Percentiles rank a stretch among this genome's conserved stretches.
Evolutionary conservation across 2,113 vertebrate species (phyloP).

Genomic region (Passer montanus): DNA sequence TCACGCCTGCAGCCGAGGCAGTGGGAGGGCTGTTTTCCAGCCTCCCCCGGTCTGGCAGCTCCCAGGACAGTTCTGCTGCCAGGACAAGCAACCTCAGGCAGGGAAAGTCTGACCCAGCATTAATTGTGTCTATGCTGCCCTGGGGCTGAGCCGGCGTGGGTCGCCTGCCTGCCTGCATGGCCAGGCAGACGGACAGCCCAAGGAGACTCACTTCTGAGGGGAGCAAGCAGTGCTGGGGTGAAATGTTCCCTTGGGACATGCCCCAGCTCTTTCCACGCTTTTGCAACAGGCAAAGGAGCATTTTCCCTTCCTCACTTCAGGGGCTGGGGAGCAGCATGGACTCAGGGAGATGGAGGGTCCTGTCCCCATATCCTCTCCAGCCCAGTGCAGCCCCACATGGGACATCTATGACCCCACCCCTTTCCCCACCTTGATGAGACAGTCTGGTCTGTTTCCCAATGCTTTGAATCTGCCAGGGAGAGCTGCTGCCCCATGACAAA

Average conservation of each 20-base stretch:
- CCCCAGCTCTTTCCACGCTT: not conserved
- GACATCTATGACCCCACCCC: not conserved
- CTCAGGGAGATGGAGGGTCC: not conserved
- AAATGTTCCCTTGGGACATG: not conserved
- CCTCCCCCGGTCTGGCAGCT: not conserved
- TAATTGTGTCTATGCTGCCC: not conserved
- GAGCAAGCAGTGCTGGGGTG: not conserved
- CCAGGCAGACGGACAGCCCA: not conserved
- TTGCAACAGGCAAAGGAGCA: not conserved
- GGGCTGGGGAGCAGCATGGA: not conserved
- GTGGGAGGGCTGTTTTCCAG: not conserved
- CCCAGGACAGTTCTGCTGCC: not conserved
- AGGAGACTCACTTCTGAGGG: not conserved
- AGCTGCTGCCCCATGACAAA: not conserved
- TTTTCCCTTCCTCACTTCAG: not conserved
- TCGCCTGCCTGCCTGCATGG: rapidly evolving
- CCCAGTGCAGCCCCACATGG: not conserved
- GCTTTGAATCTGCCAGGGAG: not conserved
- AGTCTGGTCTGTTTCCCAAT: not conserved
- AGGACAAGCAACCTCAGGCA: not conserved
- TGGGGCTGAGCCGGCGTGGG: not conserved
- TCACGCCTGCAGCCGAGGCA: not conserved
- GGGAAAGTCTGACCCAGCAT: not conserved
- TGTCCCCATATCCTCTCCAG: not conserved
- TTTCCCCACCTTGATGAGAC: not conserved